phyloP scores from a whole-genome alignment of 2,888 invertebrate species.

The Cephus sareptanus region DNA sequence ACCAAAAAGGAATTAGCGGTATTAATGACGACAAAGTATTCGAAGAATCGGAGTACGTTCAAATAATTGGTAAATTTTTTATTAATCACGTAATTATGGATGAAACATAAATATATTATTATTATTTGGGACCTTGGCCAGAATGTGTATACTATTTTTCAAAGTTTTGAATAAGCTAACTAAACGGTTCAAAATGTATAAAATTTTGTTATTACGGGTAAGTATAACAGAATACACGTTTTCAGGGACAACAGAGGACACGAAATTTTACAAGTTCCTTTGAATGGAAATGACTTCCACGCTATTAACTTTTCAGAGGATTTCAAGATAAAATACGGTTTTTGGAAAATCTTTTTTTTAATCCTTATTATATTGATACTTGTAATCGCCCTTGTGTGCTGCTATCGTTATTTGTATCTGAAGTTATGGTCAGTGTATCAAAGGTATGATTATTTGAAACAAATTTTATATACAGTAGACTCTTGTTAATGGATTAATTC shows the following conservation, averaged over 20 bases:
- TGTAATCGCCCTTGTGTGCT: slow-evolving; percentile 19
- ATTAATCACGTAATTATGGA: slow-evolving; percentile 10
- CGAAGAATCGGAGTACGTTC: slow-evolving; percentile 34
- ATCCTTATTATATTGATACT: slow-evolving; percentile 19
- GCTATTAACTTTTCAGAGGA: background rate
- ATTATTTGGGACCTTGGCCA: background rate
- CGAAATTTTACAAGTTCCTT: background rate
- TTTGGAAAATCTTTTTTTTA: slow-evolving; percentile 26
- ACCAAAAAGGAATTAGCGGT: slow-evolving; percentile 15
- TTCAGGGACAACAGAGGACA: slow-evolving; percentile 1
- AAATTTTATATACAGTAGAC: no score
- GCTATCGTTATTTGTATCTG: slow-evolving; percentile 25
- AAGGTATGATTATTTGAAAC: slow-evolving; percentile 10
- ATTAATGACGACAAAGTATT: slow-evolving; percentile 13
- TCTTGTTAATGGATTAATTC: no score
- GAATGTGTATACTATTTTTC: background rate
- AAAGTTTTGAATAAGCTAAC: background rate
- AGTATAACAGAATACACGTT: no score
- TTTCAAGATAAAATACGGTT: slow-evolving; percentile 8
- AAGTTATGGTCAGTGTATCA: slow-evolving; percentile 23
- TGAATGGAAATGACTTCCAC: slow-evolving; percentile 11
- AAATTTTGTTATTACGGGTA: background rate
- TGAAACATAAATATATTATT: slow-evolving; percentile 1
- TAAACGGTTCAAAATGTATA: background rate
- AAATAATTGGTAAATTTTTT: slow-evolving; percentile 17